phyloP scores from a whole-genome alignment of 1,140 invertebrate species.

The Listronotus bonariensis region DNA sequence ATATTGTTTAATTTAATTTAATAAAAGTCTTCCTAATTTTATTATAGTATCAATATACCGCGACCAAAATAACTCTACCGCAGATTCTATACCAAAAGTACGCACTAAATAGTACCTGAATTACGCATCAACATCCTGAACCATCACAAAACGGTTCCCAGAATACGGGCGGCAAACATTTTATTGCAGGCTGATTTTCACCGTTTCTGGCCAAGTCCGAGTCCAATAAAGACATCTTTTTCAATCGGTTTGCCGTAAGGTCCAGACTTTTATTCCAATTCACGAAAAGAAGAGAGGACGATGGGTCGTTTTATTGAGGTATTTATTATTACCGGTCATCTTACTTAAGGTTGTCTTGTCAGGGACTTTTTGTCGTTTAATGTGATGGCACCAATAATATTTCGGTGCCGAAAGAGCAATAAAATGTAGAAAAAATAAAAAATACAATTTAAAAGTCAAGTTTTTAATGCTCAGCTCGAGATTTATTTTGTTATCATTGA shows the following conservation, averaged over 20 bases:
- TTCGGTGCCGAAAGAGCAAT: conserved; percentile 8
- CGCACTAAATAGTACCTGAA: too few relatives aligned
- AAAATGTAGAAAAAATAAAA: conserved; percentile 1
- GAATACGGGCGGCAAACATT: not conserved
- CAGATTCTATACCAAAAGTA: too few relatives aligned
- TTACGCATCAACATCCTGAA: too few relatives aligned
- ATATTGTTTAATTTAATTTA: too few relatives aligned
- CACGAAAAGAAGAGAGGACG: too few relatives aligned
- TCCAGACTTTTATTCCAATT: too few relatives aligned
- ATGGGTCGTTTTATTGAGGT: conserved; percentile 5
- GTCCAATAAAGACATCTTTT: conserved; percentile 7
- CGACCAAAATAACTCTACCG: not conserved
- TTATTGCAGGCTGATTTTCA: conserved; percentile 6
- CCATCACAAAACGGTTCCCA: too few relatives aligned
- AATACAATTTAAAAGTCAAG: not conserved
- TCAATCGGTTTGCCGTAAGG: not conserved
- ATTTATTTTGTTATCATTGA: too few relatives aligned
- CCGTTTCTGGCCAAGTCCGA: not conserved
- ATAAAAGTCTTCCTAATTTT: too few relatives aligned
- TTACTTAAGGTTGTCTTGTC: conserved; percentile 6
- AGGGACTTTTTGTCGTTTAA: not conserved
- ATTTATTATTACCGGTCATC: conserved; percentile 7
- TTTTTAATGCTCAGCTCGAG: too few relatives aligned
- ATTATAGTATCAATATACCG: too few relatives aligned
- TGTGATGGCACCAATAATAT: conserved; percentile 2